Base-by-base conservation (phyloP, 1,140 invertebrate genomes). In the Ephestia elutella region DNA sequence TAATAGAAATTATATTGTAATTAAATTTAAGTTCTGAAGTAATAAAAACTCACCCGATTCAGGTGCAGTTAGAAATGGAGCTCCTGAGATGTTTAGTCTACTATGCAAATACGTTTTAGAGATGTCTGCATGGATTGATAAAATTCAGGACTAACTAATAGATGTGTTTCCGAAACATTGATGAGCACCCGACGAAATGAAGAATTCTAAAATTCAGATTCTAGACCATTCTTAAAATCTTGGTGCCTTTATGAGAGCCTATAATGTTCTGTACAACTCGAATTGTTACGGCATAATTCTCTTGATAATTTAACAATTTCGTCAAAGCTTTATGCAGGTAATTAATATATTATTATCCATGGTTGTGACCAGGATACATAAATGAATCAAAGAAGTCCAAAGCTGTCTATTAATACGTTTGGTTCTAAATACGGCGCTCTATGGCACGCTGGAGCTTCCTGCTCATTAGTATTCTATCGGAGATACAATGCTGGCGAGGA, bases 351-450 rank as follows among this genome's bases (percentile, higher is more conserved):
- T 25, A 25, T 25, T 25, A 3, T 25, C 2, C 21, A 7, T 25
- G 2, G 2, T 25, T 25, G 21, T 3, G 32, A 35, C 10, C 32
- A 35, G 21, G 21, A 7, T 7, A 25, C 21, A 35, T 5, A 35
- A 9, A 35, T 35, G 10, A 1, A 13, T 35, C n/a, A 9, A 1
- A 5, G 32, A 2, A 35, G 13, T 35, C 32, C 32, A 5, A 4
- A 35, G 32, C 3, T 35, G 10, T 5, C 32, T 35, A 35, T 35
- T 35, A 5, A 35, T 35, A 44, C 38, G 15, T 44, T 44, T 44
- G n/a, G 38, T 44, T 44, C 38, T 44, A 44, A 44, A 44, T 44
- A 44, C n/a, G 38, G 38, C 38, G 38, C 13, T 44, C 38, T 44
- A 44, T 44, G 38, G 38, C 38, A 44, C n/a, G 38, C n/a, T 15